phyloP scores from a whole-genome alignment of 64 coral and sea anemone species.

The Porites lutea region DNA sequence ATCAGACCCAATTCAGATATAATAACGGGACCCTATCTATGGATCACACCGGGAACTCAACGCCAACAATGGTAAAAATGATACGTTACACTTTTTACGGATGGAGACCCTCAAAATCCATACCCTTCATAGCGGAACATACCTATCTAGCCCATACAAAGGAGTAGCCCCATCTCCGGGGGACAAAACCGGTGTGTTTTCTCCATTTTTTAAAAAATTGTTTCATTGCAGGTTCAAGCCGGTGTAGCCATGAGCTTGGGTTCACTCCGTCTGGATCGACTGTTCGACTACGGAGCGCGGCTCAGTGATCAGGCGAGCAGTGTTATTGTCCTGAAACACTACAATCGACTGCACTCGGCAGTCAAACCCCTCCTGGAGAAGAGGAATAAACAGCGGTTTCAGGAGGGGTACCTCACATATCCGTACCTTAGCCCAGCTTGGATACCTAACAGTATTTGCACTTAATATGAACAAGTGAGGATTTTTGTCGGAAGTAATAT shows the following conservation, averaged over 20 bases:
- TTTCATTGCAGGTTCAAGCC: constrained; percentile 18
- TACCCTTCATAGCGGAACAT: no score
- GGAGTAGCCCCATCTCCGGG: no score
- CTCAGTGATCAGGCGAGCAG: constrained; percentile 1
- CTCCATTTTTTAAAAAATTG: background rate
- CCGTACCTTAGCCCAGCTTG: constrained; percentile 51
- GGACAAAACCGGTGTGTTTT: background rate
- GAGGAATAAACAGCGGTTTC: constrained; percentile 23
- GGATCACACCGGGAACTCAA: no score
- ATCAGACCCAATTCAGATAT: no score
- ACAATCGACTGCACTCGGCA: constrained; percentile 32
- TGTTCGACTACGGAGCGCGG: constrained; percentile 25
- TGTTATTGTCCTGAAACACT: constrained; percentile 13
- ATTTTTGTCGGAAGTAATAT: background rate
- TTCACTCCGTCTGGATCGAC: constrained; percentile 23
- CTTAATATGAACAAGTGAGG: background rate
- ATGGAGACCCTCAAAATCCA: no score
- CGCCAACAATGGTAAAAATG: no score
- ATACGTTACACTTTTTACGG: no score
- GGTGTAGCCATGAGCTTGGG: constrained; percentile 43
- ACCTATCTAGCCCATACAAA: no score
- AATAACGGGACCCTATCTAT: no score
- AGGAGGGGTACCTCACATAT: constrained; percentile 50
- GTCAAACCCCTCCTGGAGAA: constrained; percentile 37
- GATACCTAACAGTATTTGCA: constrained; percentile 63